A percentile compares a stretch with the other conserved stretches of the same genome.
Evolutionary conservation across 2,888 invertebrate species (phyloP).

Genomic region (Frankliniella intonsa): DNA sequence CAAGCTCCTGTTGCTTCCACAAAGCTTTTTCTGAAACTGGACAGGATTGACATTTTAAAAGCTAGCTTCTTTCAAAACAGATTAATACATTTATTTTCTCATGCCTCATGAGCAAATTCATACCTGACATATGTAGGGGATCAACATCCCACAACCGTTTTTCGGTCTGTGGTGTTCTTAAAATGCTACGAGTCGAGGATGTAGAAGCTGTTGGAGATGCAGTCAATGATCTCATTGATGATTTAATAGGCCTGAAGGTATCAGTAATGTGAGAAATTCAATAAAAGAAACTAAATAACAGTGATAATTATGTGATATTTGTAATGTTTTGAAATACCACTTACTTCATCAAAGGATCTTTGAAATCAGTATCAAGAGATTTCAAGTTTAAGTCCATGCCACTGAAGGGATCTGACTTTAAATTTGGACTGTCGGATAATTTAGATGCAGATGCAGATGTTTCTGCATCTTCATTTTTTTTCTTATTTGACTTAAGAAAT

Average conservation of each 20-base stretch:
- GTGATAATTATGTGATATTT: not conserved
- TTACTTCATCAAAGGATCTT: not conserved
- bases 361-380: not conserved
- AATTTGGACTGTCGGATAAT: slow-evolving; percentile 27
- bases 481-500: slow-evolving; percentile 57
- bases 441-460: slow-evolving; percentile 25
- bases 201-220: slow-evolving; percentile 35
- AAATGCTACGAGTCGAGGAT: slow-evolving; percentile 1
- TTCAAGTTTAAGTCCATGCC: slow-evolving; percentile 34
- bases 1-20: slow-evolving; percentile 48
- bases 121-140: slow-evolving; percentile 38
- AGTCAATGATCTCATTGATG: slow-evolving; percentile 30
- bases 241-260: not conserved
- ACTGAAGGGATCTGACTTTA: slow-evolving; percentile 36
- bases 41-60: not conserved
- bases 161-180: not conserved
- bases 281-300: not conserved
- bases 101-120: not conserved
- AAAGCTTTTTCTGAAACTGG: slow-evolving; percentile 13
- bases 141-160: slow-evolving; percentile 38
- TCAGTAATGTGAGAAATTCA: not conserved
- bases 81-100: not conserved
- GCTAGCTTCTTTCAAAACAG: no score
- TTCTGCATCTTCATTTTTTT: slow-evolving; percentile 40
- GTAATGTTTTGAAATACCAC: not conserved